Evolutionary conservation across 2,113 vertebrate genomes (phyloP), one percentile per base, ranked within the genome.

Genomic region (Cricetomys ansorgei): DNA sequence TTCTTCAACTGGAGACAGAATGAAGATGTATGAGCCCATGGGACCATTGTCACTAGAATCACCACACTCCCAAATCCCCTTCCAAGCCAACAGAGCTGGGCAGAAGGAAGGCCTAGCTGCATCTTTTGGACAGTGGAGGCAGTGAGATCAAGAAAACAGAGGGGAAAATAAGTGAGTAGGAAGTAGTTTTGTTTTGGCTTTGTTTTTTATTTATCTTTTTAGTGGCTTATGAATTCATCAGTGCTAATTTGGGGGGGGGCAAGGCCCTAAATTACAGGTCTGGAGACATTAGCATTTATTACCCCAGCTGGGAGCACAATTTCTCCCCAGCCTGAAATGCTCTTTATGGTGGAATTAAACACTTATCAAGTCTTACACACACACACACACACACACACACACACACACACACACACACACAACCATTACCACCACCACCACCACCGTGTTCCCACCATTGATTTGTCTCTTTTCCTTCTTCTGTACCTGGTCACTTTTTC

Each of bases 151-250:
- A n/a, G 19, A 86, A 76, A 89, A 93, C 16, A 69, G 19, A 55
- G 55, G 37, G 77, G 15, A 67, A 15, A 81, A 59, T 5, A 92
- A 21, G 8, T 70, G 29, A 43, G 34, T 31, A 67, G 31, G 31
- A 37, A 85, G 62, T 62, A 86, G n/a, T n/a, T 40, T 80, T 57
- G 21, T 43, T 40, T 69, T 69, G 31, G 0, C 53, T 50, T 85
- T 5, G 12, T 95, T 86, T 83, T 65, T 34, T 73, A 37, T 86
- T 90, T 62, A 1, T 64, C 62, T 88, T 94, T 91, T 92, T 57
- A 84, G 48, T 31, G 7, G 9, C 15, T 84, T 84, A 80, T 75
- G 7, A 85, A 80, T 76, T 88, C 57, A 94, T 77, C 40, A 62
- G 75, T 23, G 3, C 10, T 55, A 87, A n/a, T 7, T 4, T 50